Percentiles rank a stretch among this genome's conserved stretches.
Conservation (phyloP, 2,797 vertebrate species). For the Pelobates cultripes region DNA sequence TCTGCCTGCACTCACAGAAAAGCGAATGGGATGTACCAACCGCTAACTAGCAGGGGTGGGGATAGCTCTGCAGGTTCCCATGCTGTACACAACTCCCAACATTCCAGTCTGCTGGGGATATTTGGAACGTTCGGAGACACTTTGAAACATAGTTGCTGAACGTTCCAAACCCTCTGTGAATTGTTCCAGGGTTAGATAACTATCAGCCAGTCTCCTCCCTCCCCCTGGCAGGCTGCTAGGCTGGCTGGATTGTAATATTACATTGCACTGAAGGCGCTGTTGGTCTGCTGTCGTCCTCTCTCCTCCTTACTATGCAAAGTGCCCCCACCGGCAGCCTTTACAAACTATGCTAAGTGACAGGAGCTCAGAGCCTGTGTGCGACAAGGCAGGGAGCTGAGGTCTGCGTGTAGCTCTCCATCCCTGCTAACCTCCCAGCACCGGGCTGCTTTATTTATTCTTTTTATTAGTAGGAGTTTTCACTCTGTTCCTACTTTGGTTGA, state of each 20-base stretch:
- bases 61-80: neutral
- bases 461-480: neutral
- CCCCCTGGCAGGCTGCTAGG: neutral
- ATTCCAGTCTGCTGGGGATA: neutral
- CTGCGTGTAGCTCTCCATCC: neutral
- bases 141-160: neutral
- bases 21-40: conserved; percentile 32
- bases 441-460: neutral
- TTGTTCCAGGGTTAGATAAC: too few relatives aligned
- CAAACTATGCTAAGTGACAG: conserved; percentile 38
- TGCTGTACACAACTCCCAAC: too few relatives aligned
- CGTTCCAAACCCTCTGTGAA: neutral
- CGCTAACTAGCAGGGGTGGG: neutral
- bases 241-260: conserved; percentile 31
- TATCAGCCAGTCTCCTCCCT: neutral
- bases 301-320: conserved; percentile 39
- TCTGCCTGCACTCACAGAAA: neutral
- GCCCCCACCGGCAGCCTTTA: neutral
- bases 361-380: conserved; percentile 27
- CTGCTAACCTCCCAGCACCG: conserved; percentile 6
- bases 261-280: conserved; percentile 12
- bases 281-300: conserved; percentile 22
- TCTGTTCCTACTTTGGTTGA: neutral
- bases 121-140: neutral
- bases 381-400: neutral